phyloP scores from a whole-genome alignment of 2,888 invertebrate species.

The Drosophila fungiperda region DNA sequence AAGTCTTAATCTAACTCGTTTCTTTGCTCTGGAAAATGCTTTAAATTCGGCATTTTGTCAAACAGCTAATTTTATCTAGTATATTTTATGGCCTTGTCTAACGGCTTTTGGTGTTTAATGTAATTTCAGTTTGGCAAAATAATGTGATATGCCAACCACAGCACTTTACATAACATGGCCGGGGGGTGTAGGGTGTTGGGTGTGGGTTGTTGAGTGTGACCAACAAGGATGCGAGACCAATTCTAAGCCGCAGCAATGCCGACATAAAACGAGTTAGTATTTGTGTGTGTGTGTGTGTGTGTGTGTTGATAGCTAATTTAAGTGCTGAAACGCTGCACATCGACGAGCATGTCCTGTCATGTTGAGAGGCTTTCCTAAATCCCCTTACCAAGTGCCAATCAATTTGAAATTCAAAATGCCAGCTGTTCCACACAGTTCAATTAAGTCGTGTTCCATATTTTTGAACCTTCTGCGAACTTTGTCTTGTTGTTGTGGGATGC shows the following conservation, averaged over 20 bases:
- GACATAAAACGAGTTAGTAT: slow-evolving; percentile 27
- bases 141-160: slow-evolving; percentile 40
- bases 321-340: slow-evolving; percentile 25
- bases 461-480: not conserved
- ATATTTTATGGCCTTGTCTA: not conserved
- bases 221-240: slow-evolving; percentile 4
- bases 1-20: not conserved
- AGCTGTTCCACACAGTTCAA: slow-evolving; percentile 6
- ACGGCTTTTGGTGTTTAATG: slow-evolving; percentile 42
- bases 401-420: slow-evolving; percentile 20
- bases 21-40: no score
- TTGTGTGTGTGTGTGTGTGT: slow-evolving; percentile 4
- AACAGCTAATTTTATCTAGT: not conserved
- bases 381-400: slow-evolving; percentile 19
- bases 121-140: slow-evolving; percentile 44
- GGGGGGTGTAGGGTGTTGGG: not conserved
- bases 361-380: slow-evolving; percentile 17
- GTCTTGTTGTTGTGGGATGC: not conserved
- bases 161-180: slow-evolving; percentile 17
- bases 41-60: not conserved
- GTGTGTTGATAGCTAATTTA: slow-evolving; percentile 57
- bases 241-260: slow-evolving; percentile 44
- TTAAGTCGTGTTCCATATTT: not conserved
- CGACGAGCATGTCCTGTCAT: slow-evolving; percentile 35
- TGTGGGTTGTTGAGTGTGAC: slow-evolving; percentile 2